Percentiles rank a stretch among this genome's conserved stretches.
These are phyloP conservation scores for Typhlichthys eigenmanni DNA, from an alignment of 2,797 vertebrate genomes.

Conservation along the genomic window DNA sequence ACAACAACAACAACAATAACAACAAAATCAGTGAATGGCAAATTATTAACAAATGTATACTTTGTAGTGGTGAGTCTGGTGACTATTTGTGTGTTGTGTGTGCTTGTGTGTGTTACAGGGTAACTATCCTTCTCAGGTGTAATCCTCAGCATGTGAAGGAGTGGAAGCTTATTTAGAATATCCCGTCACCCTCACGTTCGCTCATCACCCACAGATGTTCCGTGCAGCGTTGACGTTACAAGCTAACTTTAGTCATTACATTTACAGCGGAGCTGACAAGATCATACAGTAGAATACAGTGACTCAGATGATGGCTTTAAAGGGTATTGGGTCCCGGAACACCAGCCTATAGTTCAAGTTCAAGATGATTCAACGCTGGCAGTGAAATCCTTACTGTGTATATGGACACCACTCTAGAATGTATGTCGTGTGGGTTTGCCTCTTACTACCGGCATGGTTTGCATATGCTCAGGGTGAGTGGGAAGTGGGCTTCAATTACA, in stretches of 20 bases:
- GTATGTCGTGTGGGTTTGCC: slow-evolving; percentile 3
- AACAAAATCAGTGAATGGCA: too few species aligned
- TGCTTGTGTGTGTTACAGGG: slow-evolving; percentile 15
- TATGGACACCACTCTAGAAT: not conserved
- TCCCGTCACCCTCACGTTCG: slow-evolving; percentile 36
- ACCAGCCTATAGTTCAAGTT: too few species aligned
- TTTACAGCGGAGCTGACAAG: slow-evolving; percentile 9
- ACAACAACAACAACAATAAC: not conserved
- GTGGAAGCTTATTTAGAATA: slow-evolving; percentile 6
- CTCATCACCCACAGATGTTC: not conserved
- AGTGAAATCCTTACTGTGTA: too few species aligned
- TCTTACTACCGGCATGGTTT: slow-evolving; percentile 4
- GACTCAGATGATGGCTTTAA: too few species aligned
- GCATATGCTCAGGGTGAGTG: not conserved
- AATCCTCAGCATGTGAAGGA: slow-evolving; percentile 41
- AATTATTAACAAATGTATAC: too few species aligned
- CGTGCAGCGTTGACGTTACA: not conserved
- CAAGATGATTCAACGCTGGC: too few species aligned
- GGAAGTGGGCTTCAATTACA: not conserved
- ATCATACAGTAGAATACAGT: too few species aligned
- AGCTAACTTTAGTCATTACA: slow-evolving; percentile 33
- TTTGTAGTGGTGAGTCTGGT: too few species aligned
- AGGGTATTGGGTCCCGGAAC: too few species aligned
- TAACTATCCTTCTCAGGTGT: slow-evolving; percentile 22
- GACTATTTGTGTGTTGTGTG: slow-evolving; percentile 3